Evolutionary conservation across 2,797 vertebrate genomes (phyloP).

Genomic region (Pangasius larnaudii): DNA sequence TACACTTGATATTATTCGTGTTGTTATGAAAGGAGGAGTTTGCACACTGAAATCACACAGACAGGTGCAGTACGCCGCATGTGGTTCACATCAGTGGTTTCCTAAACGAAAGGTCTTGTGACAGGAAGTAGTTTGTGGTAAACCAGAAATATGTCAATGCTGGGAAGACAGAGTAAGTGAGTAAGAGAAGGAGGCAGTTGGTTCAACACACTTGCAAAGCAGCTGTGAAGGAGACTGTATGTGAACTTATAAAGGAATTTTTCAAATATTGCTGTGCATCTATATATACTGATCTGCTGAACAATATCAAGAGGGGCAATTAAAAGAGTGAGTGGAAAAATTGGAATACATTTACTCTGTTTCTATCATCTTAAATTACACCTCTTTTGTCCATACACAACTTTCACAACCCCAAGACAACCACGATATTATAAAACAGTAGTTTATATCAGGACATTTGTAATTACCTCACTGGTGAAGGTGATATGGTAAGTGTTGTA

Average conservation of each 20-base stretch:
- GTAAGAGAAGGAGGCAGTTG: not conserved
- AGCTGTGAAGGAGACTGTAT: not conserved
- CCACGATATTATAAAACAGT: not conserved
- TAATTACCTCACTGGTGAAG: conserved; percentile 78
- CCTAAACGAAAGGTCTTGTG: not conserved
- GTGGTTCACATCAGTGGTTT: conserved; percentile 7
- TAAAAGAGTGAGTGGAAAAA: not conserved
- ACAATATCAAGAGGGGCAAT: not conserved
- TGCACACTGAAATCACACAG: not conserved
- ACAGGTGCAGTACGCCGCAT: not conserved
- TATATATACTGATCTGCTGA: not conserved
- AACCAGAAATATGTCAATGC: conserved; percentile 21
- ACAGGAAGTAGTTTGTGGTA: conserved; percentile 34
- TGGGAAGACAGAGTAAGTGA: not conserved
- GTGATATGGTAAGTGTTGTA: conserved; percentile 80
- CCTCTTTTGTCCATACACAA: not conserved
- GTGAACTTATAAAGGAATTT: not conserved
- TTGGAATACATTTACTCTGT: not conserved
- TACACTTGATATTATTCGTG: not conserved
- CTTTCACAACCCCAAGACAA: not conserved
- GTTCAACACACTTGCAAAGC: not conserved
- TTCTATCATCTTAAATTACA: too few relatives aligned
- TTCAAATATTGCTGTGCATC: not conserved
- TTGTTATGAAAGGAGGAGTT: not conserved
- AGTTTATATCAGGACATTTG: not conserved